Conservation (phyloP, 1,140 invertebrate species). For the Zaprionus ornatus region DNA sequence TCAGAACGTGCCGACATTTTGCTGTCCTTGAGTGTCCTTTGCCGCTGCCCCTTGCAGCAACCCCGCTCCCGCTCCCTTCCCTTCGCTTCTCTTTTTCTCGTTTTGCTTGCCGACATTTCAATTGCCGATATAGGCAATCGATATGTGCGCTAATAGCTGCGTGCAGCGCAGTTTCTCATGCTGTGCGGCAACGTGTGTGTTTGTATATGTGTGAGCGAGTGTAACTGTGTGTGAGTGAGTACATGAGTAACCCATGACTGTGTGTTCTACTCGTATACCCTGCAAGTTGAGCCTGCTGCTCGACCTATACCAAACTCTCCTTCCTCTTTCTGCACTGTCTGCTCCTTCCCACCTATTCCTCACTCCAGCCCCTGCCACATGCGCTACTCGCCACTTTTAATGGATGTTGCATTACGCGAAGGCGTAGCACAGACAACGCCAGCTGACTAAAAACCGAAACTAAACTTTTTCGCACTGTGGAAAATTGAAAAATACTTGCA, state of each 20-base stretch:
- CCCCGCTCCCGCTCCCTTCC: too few relatives aligned
- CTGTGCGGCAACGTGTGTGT: background rate
- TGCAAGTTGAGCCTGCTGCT: background rate
- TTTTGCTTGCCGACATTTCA: slow-evolving; percentile 48
- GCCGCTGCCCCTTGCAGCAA: background rate
- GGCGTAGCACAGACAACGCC: slow-evolving; percentile 9
- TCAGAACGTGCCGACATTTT: slow-evolving; percentile 41
- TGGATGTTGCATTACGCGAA: slow-evolving; percentile 69
- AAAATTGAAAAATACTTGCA: slow-evolving; percentile 77
- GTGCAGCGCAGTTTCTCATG: slow-evolving; percentile 2
- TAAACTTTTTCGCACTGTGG: slow-evolving; percentile 47
- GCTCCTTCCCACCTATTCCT: background rate
- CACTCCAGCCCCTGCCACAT: slow-evolving; percentile 25
- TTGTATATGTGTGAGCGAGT: too few relatives aligned
- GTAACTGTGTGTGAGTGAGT: background rate
- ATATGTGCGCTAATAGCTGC: slow-evolving; percentile 31
- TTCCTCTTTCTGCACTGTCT: background rate
- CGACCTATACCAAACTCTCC: background rate
- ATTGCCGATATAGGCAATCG: slow-evolving; percentile 73
- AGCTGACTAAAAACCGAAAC: slow-evolving; percentile 38
- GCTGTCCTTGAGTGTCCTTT: slow-evolving; percentile 31
- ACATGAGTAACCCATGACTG: background rate
- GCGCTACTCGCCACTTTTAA: slow-evolving; percentile 53
- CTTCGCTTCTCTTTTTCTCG: background rate
- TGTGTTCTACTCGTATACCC: background rate